Base-by-base conservation (phyloP, 2,113 vertebrate genomes). In the Phoenicopterus ruber region DNA sequence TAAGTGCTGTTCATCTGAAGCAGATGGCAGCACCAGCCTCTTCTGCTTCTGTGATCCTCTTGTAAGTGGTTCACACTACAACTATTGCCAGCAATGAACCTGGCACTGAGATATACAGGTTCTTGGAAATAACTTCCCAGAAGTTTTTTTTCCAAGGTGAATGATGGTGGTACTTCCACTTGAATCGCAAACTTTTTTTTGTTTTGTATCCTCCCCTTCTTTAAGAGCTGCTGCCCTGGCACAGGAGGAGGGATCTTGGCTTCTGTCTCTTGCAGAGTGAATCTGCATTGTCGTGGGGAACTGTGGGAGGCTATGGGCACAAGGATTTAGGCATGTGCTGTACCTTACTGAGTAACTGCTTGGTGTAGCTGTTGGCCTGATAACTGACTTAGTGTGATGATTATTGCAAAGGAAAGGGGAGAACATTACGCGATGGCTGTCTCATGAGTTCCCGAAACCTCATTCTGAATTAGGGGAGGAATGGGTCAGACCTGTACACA, bases 101-200 rank as follows among this genome's bases (percentile, higher is more conserved):
- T 90, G 94, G 91, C 81, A n/a, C 88, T 17, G 47, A 74, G 77
- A 76, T 38, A 42, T 26, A 66, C 65, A 79, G 78, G 73, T 82
- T 94, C 93, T 96, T 94, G 84, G 91, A 87, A 81, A 70, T 17
- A 65, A 62, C 79, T 93, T 69, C 82, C 67, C 82, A 40, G 82
- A 88, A 76, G 82, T 62, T 73, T 67, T 18, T 34, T 91, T 93
- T 63, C 90, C 84, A 67, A 93, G 91, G 69, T 92, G 82, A 93
- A 96, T 95, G 92, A 95, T 61, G 67, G 93, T 90, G 91, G 94
- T 65, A 58, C 70, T 90, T 71, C 89, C 93, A 91, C 95, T 88
- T 90, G 95, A 96, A 81, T 95, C 76, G 42, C 77, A 89, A 91
- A 86, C 62, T 91, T 57, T 59, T 13, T 52, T 57, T 73, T 24